Evolutionary conservation across 2,797 vertebrate species (phyloP).

Genomic region (Scolopax bukidnonensis): DNA sequence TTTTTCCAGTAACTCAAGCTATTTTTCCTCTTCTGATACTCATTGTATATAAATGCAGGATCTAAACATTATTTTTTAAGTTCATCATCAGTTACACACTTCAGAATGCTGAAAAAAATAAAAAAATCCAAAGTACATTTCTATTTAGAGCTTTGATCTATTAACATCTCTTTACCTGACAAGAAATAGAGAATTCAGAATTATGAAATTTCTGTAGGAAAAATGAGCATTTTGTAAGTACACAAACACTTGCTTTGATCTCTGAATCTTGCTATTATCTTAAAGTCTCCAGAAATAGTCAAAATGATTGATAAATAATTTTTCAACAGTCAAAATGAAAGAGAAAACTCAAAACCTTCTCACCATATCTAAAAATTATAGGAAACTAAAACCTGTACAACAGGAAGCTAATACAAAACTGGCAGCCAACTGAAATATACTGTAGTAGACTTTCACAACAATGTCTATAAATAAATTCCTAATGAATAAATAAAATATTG

Average conservation of each 20-base stretch:
- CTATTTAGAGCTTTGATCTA: neutral
- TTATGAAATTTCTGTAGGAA: neutral
- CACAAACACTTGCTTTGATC: neutral
- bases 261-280: neutral
- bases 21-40: neutral
- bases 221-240: neutral
- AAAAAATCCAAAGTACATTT: neutral
- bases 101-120: neutral
- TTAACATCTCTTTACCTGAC: neutral
- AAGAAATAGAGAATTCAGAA: neutral
- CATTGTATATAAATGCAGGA: neutral
- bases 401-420: neutral
- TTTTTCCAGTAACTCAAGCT: neutral
- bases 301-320: neutral
- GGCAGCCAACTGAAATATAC: neutral
- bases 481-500: neutral
- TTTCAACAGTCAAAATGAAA: neutral
- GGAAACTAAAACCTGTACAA: neutral
- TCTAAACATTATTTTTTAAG: neutral
- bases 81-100: neutral
- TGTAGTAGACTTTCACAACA: neutral
- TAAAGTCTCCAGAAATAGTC: neutral
- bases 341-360: neutral
- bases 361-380: neutral
- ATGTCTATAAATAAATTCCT: neutral